These are phyloP conservation scores for Latrodectus elegans DNA, from an alignment of 2,888 invertebrate species.

Conservation along the genomic window DNA sequence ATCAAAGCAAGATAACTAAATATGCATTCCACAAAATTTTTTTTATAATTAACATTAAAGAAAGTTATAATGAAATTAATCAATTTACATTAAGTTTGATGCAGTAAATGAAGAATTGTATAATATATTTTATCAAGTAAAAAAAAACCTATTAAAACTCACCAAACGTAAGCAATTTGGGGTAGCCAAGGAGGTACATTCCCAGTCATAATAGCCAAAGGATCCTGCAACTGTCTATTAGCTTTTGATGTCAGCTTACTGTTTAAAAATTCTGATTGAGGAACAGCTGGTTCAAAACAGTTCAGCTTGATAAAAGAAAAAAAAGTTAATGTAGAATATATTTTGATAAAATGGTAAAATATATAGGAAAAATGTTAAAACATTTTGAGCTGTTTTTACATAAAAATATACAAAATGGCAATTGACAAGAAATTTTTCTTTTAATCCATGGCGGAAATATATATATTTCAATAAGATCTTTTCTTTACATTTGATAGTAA, in stretches of 20 bases:
- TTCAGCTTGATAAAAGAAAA: slow-evolving; percentile 60
- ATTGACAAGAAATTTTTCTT: too few relatives aligned
- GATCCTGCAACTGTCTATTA: slow-evolving; percentile 96
- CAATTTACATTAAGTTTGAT: not conserved
- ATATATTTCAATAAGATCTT: not conserved
- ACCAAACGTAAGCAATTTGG: slow-evolving; percentile 89
- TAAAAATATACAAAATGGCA: not conserved
- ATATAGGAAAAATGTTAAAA: not conserved
- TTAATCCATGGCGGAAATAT: too few relatives aligned
- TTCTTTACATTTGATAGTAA: not conserved
- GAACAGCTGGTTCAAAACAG: slow-evolving; percentile 71
- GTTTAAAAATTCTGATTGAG: slow-evolving; percentile 86
- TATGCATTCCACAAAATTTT: not conserved
- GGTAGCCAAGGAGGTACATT: slow-evolving; percentile 97
- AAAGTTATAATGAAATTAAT: not conserved
- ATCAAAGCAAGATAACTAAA: slow-evolving; percentile 21
- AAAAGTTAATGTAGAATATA: not conserved
- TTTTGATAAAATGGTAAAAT: slow-evolving; percentile 12
- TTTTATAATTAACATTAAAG: not conserved
- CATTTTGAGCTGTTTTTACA: not conserved
- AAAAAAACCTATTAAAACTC: slow-evolving; percentile 71
- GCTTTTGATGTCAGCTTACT: slow-evolving; percentile 97
- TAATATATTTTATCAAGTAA: not conserved
- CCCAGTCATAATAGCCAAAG: slow-evolving; percentile 97
- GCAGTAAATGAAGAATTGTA: too few relatives aligned